Conservation (phyloP, 1,140 invertebrate species). For the Geopemphigus sp. region DNA sequence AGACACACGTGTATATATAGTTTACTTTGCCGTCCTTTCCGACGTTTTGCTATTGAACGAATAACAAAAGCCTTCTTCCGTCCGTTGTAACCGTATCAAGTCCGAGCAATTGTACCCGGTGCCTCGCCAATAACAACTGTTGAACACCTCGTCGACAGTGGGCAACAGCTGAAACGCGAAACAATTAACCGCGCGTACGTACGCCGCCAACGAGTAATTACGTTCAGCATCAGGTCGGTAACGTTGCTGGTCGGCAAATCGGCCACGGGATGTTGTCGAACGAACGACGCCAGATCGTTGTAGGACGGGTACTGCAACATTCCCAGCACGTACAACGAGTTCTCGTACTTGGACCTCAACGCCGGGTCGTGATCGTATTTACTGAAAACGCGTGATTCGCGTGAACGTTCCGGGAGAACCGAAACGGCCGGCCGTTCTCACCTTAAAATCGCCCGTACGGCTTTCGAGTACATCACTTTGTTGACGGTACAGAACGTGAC, state of each 20-base stretch:
- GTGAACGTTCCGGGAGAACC: too few relatives aligned
- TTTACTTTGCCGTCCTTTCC: slow-evolving; percentile 42
- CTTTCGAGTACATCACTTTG: slow-evolving; percentile 52
- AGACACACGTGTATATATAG: too few relatives aligned
- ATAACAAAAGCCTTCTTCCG: slow-evolving; percentile 53
- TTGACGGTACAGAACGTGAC: slow-evolving; percentile 53
- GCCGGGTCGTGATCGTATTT: slow-evolving; percentile 2
- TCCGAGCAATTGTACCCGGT: slow-evolving; percentile 42
- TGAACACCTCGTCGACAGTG: slow-evolving; percentile 50
- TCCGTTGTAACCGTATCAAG: slow-evolving; percentile 51
- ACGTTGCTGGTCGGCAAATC: not conserved
- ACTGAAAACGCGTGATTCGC: slow-evolving; percentile 2
- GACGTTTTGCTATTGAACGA: slow-evolving; percentile 53
- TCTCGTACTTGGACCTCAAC: not conserved
- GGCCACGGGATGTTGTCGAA: not conserved
- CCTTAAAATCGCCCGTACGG: slow-evolving; percentile 49
- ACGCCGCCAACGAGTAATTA: too few relatives aligned
- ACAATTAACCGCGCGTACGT: too few relatives aligned
- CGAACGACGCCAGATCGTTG: slow-evolving; percentile 6
- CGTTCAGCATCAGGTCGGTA: slow-evolving; percentile 46
- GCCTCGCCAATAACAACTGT: slow-evolving; percentile 51
- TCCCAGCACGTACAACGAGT: slow-evolving; percentile 42
- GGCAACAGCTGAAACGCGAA: slow-evolving; percentile 50
- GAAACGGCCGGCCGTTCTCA: too few relatives aligned
- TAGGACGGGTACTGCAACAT: slow-evolving; percentile 50